Base-by-base conservation (phyloP, 1,140 invertebrate species). In the Acromyrmex charruanus region DNA sequence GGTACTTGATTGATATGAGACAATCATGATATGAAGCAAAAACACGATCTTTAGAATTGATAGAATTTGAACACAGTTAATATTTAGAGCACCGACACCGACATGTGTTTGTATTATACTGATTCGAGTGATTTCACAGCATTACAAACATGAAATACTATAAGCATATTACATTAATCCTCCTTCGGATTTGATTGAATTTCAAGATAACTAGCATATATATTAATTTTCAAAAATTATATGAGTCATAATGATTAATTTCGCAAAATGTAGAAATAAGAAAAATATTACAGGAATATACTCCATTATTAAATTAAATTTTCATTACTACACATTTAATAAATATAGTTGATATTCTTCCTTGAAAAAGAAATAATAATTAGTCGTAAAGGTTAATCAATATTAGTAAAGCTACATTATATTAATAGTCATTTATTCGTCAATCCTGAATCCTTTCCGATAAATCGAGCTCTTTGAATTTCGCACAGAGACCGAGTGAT, bases 201-300 rank as follows among this genome's bases (percentile, higher is more conserved):
- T 74, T 75, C 35, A 49, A 82, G 39, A 58, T 82, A 82, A 82
- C 28, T 74, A 61, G 58, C 44, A 74, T 28, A 84, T 35, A 74
- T 61, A 44, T 31, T 61, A 84, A 28, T 59, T 49, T 72, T 7
- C 3, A 39, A 55, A 69, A 55, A 53, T 69, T 21, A n/a, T 25
- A 55, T 69, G 9, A 80, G 6, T 77, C 16, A 7, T 44, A 44
- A 63, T 44, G 25, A 77, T 77, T 28, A 77, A 65, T 77, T 63
- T 65, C 61, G 44, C n/a, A 79, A 49, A 49, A 49, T 55, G 14
- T 14, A 80, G 31, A 55, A 68, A 21, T 69, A 18, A n/a, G 49
- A 10, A 55, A 80, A 53, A 69, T 39, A 39, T 69, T 39, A 69
- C 31, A 69, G 16, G 1, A 58, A 58, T 69, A 0, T 39, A 14